Base-by-base conservation (phyloP, 2,113 vertebrate genomes). In the western clawed frog (Xenopus tropicalis) region DNA sequence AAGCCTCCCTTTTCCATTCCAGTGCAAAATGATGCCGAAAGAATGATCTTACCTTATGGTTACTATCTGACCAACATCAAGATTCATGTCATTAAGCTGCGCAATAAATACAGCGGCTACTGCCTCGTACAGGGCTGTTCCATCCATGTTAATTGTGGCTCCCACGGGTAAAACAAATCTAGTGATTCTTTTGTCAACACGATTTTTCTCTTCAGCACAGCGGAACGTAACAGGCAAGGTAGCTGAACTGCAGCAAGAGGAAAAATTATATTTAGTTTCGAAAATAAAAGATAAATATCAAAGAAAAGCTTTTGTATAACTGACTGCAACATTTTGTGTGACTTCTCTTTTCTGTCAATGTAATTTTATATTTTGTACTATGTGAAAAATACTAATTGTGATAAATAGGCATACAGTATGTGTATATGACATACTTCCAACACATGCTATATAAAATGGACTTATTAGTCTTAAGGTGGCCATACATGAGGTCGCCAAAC, bases 101-200 rank as follows among this genome's bases (percentile, higher is more conserved):
- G 97, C 96, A 19, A 99, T 98, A 71, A 99, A 99, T 79, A 99
- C 89, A 59, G 97, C 94, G 0, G 97, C 97, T 77, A 99, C 96
- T 0, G 97, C 97, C 80, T 99, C 97, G 0, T 99, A 99, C 21
- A 99, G 93, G 0, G 97, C 97, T 0, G 95, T 98, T 52, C 96
- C 97, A 0, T 99, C 97, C 97, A 99, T 99, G 89, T 99, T 99
- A 78, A 99, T 98, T 48, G 97, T 99, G 74, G 97, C 97, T 11
- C 97, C 97, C 1, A 99, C 95, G 0, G 97, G 97, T 64, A 99
- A 85, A 77, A 99, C 94, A 0, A 99, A 99, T 75, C 97, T 93
- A 0, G 97, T 98, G 86, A 99, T 98, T 73, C 97, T 90, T 83
- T 94, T 98, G 88, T 99, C 97, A 0, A 99, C 87, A 0, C 72